Evolutionary conservation across 2,113 vertebrate species (phyloP).

Genomic region (Xenus cinereus): DNA sequence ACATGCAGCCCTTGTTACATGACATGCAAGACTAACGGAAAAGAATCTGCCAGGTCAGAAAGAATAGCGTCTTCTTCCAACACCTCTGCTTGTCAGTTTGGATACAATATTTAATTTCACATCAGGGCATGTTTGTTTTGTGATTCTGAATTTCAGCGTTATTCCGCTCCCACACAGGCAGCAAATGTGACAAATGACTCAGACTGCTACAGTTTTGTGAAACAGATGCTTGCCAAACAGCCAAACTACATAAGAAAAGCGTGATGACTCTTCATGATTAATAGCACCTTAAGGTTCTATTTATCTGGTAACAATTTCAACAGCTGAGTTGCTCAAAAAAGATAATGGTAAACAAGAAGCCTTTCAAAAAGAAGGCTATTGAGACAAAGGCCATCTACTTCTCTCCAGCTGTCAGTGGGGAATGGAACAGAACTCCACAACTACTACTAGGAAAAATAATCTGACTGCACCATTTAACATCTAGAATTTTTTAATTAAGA

Average conservation of each 20-base stretch:
- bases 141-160: neutral
- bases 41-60: neutral
- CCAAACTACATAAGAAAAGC: neutral
- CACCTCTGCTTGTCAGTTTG: neutral
- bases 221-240: neutral
- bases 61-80: neutral
- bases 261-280: neutral
- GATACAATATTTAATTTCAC: neutral
- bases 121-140: accelerated
- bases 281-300: neutral
- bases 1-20: neutral
- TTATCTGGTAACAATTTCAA: neutral
- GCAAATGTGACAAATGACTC: neutral
- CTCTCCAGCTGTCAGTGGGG: neutral
- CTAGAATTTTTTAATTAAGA: neutral
- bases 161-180: neutral
- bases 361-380: neutral
- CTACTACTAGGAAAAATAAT: neutral
- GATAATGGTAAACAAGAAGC: neutral
- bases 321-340: neutral
- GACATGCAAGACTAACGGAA: neutral
- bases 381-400: neutral
- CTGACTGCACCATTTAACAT: neutral
- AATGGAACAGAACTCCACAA: neutral
- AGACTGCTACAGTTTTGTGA: neutral